Evolutionary conservation across 2,888 invertebrate species (phyloP).

Genomic region (Harmothoe impar): DNA sequence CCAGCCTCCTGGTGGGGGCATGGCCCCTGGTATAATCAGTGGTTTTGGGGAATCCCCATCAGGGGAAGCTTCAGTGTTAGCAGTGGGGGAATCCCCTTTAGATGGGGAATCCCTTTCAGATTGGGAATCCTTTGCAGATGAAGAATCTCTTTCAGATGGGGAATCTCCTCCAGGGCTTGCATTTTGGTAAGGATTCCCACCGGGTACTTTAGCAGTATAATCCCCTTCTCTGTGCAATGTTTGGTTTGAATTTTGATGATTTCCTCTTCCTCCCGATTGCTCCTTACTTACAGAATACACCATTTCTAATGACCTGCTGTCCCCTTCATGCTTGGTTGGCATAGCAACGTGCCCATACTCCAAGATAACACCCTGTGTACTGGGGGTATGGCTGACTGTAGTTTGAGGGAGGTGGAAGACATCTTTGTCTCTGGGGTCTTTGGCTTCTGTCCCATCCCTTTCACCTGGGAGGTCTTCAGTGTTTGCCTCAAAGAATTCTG

Average conservation of each 20-base stretch:
- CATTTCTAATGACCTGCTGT: constrained; percentile 36
- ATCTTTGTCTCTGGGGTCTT: not conserved
- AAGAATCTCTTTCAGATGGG: no score
- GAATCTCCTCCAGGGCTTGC: no score
- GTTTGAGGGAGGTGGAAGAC: not conserved
- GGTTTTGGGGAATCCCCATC: not conserved
- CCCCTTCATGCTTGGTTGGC: constrained; percentile 10
- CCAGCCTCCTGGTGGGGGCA: constrained; percentile 6
- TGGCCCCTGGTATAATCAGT: constrained; percentile 16
- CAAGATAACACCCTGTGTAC: not conserved
- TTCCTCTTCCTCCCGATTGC: no score
- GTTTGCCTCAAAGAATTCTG: not conserved
- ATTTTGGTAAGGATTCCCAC: no score
- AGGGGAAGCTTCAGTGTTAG: not conserved
- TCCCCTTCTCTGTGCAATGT: no score
- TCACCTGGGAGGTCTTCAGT: not conserved
- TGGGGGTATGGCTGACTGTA: not conserved
- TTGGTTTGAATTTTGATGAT: no score
- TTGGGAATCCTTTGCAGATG: no score
- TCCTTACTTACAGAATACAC: constrained; percentile 8
- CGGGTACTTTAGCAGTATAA: no score
- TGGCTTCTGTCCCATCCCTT: not conserved
- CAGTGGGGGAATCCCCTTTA: not conserved
- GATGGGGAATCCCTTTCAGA: no score
- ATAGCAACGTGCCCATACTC: constrained; percentile 4